Base-by-base conservation (phyloP, 2,797 vertebrate genomes). In the Luscinia luscinia region DNA sequence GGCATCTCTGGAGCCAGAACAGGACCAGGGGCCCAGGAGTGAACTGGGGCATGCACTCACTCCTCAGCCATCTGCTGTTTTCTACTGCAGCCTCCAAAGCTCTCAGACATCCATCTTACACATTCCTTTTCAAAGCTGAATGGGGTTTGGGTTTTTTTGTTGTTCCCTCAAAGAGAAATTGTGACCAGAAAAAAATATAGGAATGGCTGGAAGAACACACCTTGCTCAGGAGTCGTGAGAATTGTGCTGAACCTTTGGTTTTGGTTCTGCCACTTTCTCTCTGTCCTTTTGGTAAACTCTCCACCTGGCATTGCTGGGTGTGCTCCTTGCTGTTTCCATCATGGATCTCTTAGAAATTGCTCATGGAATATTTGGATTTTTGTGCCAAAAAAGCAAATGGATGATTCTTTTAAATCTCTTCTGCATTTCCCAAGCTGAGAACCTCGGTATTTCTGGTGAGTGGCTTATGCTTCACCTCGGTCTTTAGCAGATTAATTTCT, bases 11-110 rank as follows among this genome's bases (percentile, higher is more conserved):
- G 30, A 8, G 9, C 7, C 24, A 5, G 49, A 62, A 28, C 5
- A 16, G 86, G 30, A 85, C 45, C 82, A 14, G 80, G 93, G 90
- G 73, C 94, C 91, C 84, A 63, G 87, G 1, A 91, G 67, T 49
- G 93, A 96, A 94, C 87, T 96, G 95, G 88, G 94, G 91, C 77
- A 1, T 96, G 87, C 86, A 74, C 15, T 70, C 77, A 5, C 83
- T 93, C 67, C 12, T 26, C 22, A 89, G 74, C 95, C 96, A 96
- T 97, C 96, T 97, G 95, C 3, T 93, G 68, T 3, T 80, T 87
- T 3, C 20, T 61, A 24, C 15, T 67, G 7, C 84, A 59, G 74
- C 34, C 46, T 94, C 72, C 59, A 77, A 52, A 89, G 46, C 78
- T 40, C 59, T 70, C 58, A 4, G 9, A 15, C 45, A 38, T 54